These are phyloP conservation scores for Drosophila micromelanica DNA, from an alignment of 1,140 invertebrate species.

Conservation along the genomic window DNA sequence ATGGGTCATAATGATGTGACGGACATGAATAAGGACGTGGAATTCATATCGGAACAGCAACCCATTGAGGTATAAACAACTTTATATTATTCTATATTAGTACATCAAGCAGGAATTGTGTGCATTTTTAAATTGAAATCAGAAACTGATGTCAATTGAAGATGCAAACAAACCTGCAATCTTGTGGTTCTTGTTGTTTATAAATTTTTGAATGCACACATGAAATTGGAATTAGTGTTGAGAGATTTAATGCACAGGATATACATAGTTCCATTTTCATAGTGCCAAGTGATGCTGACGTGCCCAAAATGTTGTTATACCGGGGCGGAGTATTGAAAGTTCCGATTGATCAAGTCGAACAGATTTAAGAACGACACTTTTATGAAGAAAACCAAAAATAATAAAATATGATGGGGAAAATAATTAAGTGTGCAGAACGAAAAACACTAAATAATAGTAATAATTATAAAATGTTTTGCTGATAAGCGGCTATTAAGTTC, in stretches of 20 bases:
- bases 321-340: conserved; percentile 24
- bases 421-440: conserved; percentile 8
- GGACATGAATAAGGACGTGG: conserved; percentile 84
- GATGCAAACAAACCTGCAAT: conserved; percentile 23
- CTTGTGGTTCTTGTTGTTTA: conserved; percentile 22
- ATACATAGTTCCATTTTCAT: conserved; percentile 41
- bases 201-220: conserved; percentile 8
- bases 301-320: conserved; percentile 77
- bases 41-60: conserved; percentile 85
- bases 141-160: not conserved
- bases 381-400: not conserved
- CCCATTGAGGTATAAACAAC: conserved; percentile 84
- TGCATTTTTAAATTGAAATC: conserved; percentile 26
- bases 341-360: conserved; percentile 19
- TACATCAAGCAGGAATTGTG: not conserved
- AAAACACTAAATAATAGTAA: conserved; percentile 8
- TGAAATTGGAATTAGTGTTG: conserved; percentile 35
- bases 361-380: too few species aligned
- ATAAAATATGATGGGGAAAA: not conserved
- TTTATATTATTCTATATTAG: conserved; percentile 6
- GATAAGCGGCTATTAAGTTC: not conserved
- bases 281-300: conserved; percentile 62
- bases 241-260: not conserved
- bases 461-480: not conserved
- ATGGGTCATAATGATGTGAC: conserved; percentile 56